phyloP scores from a whole-genome alignment of 2,888 invertebrate species.

The Drosophila pegasa region DNA sequence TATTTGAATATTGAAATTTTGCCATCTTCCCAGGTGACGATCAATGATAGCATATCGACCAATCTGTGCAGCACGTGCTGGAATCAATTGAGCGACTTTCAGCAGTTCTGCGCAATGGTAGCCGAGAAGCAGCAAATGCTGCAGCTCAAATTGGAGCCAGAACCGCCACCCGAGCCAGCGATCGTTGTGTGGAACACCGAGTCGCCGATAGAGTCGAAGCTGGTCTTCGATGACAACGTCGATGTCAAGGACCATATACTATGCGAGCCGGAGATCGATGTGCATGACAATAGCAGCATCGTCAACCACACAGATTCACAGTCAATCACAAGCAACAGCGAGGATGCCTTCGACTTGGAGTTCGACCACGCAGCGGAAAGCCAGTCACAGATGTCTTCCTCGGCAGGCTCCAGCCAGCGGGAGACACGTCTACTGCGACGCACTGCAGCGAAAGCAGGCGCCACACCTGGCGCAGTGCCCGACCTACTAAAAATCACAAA shows the following conservation, averaged over 20 bases:
- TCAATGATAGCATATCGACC: constrained; percentile 62
- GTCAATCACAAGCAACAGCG: constrained; percentile 7
- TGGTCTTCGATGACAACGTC: constrained; percentile 50
- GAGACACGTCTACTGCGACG: constrained; percentile 60
- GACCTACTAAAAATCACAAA: constrained; percentile 23
- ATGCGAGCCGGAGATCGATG: constrained; percentile 75
- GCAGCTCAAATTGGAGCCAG: constrained; percentile 59
- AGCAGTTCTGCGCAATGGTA: constrained; percentile 68
- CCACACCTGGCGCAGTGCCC: not conserved
- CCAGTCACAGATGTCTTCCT: constrained; percentile 18
- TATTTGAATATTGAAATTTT: not conserved
- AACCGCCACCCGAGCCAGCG: constrained; percentile 61
- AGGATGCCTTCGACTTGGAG: constrained; percentile 21
- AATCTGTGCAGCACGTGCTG: constrained; percentile 61
- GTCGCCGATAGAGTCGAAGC: constrained; percentile 50
- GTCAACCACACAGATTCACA: not conserved
- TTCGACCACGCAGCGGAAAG: constrained; percentile 6
- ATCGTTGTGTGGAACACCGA: constrained; percentile 57
- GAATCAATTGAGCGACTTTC: constrained; percentile 56
- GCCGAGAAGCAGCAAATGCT: constrained; percentile 61
- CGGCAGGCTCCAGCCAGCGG: constrained; percentile 36
- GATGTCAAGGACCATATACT: constrained; percentile 69
- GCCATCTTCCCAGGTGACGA: constrained; percentile 41
- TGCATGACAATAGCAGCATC: constrained; percentile 15
- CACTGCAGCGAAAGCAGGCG: constrained; percentile 16